Conservation (phyloP, 1,140 invertebrate species). For the Ips nitidus region DNA sequence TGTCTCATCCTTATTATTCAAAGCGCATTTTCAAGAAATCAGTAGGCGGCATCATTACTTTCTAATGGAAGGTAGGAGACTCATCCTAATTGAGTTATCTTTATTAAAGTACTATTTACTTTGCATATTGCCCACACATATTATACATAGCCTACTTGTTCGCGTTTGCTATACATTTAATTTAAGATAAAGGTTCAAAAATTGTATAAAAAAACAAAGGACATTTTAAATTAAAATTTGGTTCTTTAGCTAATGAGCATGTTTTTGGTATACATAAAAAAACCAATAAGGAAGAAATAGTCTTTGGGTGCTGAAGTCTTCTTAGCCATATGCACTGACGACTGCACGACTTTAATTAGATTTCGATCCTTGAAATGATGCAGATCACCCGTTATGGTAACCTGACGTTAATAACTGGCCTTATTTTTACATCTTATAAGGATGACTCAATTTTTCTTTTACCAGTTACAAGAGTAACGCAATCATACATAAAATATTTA, state of each 20-base stretch:
- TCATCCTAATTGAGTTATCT: slow-evolving; percentile 41
- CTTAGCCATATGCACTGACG: no score
- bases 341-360: slow-evolving; percentile 8
- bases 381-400: slow-evolving; percentile 12
- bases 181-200: no score
- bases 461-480: slow-evolving; percentile 13
- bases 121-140: background rate
- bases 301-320: no score
- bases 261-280: no score
- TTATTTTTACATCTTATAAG: slow-evolving; percentile 16
- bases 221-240: no score
- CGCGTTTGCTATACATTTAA: no score
- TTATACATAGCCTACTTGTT: background rate
- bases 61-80: slow-evolving; percentile 39
- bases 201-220: no score
- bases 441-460: slow-evolving; percentile 20
- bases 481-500: slow-evolving; percentile 23
- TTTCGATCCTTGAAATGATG: slow-evolving; percentile 17
- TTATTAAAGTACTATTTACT: slow-evolving; percentile 35
- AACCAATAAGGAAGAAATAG: no score
- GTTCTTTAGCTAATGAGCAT: no score
- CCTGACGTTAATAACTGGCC: background rate
- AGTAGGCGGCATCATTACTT: slow-evolving; percentile 36
- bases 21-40: slow-evolving; percentile 35
- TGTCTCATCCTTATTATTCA: slow-evolving; percentile 35